These are phyloP conservation scores for Cirrhinus mrigala DNA, from an alignment of 2,797 vertebrate genomes.

Conservation along the genomic window DNA sequence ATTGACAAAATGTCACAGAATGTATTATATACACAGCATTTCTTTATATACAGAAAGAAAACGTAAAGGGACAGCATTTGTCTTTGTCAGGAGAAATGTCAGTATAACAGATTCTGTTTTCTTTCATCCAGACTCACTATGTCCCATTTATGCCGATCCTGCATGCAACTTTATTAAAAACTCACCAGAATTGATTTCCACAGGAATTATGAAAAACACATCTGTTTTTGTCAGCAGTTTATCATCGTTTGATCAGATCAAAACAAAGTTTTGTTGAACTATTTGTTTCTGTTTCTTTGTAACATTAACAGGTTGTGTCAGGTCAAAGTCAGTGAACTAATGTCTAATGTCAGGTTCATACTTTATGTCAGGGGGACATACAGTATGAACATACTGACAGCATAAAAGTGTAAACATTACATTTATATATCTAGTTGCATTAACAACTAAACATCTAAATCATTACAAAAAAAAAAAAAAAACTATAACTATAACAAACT, in stretches of 20 bases:
- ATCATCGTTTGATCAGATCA: neutral
- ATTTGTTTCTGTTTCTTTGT: neutral
- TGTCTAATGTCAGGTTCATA: too few relatives aligned
- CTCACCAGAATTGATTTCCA: slow-evolving; percentile 14
- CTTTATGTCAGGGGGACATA: too few relatives aligned
- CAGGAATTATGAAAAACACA: neutral
- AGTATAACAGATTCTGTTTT: neutral
- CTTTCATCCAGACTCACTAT: neutral
- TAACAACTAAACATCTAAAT: neutral
- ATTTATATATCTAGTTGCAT: neutral
- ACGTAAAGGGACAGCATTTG: neutral
- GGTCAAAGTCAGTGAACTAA: neutral
- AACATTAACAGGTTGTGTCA: neutral
- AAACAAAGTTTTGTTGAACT: neutral
- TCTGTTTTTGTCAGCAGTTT: neutral
- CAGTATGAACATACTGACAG: neutral
- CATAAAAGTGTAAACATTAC: neutral
- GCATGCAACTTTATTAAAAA: neutral
- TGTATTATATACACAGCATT: neutral
- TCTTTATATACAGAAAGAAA: neutral
- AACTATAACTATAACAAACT: too few relatives aligned
- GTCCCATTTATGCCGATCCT: too few relatives aligned
- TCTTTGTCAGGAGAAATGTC: slow-evolving; percentile 15
- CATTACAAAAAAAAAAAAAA: too few relatives aligned
- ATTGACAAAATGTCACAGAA: neutral